These are phyloP conservation scores for Brienomyrus brachyistius DNA, from an alignment of 2,113 vertebrate species.

Conservation along the genomic window DNA sequence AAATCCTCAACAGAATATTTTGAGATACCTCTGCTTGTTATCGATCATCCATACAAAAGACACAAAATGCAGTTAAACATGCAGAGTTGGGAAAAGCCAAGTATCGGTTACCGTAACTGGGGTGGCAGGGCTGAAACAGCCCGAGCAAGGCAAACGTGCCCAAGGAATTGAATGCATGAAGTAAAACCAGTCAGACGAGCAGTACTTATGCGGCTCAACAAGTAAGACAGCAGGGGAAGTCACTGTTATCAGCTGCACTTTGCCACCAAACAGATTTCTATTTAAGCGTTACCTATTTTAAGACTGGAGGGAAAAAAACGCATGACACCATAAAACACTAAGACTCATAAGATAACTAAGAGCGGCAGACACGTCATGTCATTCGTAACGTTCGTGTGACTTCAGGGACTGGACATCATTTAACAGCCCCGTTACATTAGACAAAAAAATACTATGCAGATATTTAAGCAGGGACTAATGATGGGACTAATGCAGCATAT, in stretches of 20 bases:
- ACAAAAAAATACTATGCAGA: not conserved
- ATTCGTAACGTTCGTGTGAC: not conserved
- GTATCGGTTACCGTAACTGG: not conserved
- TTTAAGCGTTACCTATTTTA: not conserved
- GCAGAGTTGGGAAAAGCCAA: not conserved
- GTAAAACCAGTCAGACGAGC: conserved; percentile 11
- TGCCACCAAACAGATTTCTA: not conserved
- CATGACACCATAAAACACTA: not conserved
- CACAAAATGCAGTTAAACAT: not conserved
- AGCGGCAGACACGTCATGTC: not conserved
- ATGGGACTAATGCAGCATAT: not conserved
- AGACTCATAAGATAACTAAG: not conserved
- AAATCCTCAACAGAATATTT: not conserved
- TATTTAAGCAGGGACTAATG: not conserved
- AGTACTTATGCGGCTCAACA: not conserved
- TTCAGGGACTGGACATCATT: not conserved
- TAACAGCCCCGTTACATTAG: not conserved
- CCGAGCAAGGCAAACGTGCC: not conserved
- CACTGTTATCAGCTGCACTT: not conserved
- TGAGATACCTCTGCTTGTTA: not conserved
- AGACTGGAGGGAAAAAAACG: not conserved
- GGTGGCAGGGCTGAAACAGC: not conserved
- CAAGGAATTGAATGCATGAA: not conserved
- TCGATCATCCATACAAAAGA: not conserved
- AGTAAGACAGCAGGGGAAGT: not conserved